Base-by-base conservation (phyloP, 2,113 vertebrate genomes). In the Lethenteron reissneri region DNA sequence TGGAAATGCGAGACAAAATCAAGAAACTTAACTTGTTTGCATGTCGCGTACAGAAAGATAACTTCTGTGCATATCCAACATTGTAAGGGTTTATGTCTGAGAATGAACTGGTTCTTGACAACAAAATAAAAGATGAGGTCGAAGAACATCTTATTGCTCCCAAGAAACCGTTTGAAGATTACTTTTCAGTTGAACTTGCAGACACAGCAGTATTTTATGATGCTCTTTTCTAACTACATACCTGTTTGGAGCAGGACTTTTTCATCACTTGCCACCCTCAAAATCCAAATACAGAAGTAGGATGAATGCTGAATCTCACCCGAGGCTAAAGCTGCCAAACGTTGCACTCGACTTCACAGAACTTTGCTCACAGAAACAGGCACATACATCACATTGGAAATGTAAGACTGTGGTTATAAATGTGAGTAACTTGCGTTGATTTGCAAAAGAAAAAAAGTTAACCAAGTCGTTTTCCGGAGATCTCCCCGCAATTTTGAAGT, bases 261-360 rank as follows among this genome's bases (percentile, higher is more conserved):
- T 68, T 68, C 64, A 68, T 68, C 64, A 68, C 64, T 68, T 68
- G 25, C 64, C 10, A 11, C 8, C 64, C 64, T 11, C 64, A 68
- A 68, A 21, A 25, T 68, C 10, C 62, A 68, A 68, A 68, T 68
- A 68, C 21, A 68, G 8, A 68, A 68, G 10, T 10, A 68, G 62
- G 62, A 68, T 68, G 64, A 68, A 68, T 68, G 64, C 64, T 68
- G 64, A 68, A 68, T 25, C 2, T 68, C n/a, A 68, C 64, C 64
- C 11, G 11, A 68, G 10, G 64, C 8, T 68, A 68, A 68, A 68
- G 64, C 64, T 68, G 64, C n/a, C 64, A 68, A 68, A 68, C 64
- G 10, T 68, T 68, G 25, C 64, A 68, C 64, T 25, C 64, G 11
- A 68, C 10, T 68, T 68, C 64, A n/a, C 64, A 68, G 8, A 68